Conservation (phyloP, 2,113 vertebrate genomes). For the Microtus ochrogaster region DNA sequence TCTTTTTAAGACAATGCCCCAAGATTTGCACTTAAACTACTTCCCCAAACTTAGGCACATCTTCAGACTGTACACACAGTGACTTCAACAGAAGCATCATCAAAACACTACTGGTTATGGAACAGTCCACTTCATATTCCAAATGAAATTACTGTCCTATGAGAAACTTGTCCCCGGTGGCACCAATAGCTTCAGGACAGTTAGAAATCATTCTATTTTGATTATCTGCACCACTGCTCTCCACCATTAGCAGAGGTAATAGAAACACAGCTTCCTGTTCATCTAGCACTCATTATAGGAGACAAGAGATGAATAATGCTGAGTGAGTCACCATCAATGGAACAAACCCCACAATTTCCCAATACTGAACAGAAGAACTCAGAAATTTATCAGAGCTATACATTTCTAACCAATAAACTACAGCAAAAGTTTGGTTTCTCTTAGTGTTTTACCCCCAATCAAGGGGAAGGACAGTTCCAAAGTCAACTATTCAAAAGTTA, state of each 20-base stretch:
- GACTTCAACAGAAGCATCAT: slow-evolving; percentile 15
- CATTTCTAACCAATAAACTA: slow-evolving; percentile 43
- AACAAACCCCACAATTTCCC: slow-evolving; percentile 26
- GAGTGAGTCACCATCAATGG: slow-evolving; percentile 21
- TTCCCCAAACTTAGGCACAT: not conserved
- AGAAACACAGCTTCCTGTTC: slow-evolving; percentile 47
- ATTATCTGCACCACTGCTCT: slow-evolving; percentile 58
- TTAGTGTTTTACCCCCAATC: not conserved
- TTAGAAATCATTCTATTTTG: slow-evolving; percentile 58
- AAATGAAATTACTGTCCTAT: not conserved
- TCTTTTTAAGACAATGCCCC: not conserved
- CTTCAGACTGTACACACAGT: not conserved
- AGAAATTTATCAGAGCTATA: slow-evolving; percentile 14
- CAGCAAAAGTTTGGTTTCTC: slow-evolving; percentile 24
- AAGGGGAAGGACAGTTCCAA: not conserved
- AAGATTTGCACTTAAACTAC: not conserved
- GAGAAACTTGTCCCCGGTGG: not conserved
- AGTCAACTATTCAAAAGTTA: not conserved
- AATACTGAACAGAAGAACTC: slow-evolving; percentile 48
- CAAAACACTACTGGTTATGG: slow-evolving; percentile 2
- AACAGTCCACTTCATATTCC: not conserved
- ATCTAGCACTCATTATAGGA: slow-evolving; percentile 29
- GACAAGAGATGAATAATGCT: slow-evolving; percentile 38
- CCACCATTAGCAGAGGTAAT: slow-evolving; percentile 60
- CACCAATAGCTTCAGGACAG: not conserved